phyloP scores from a whole-genome alignment of 2,888 invertebrate genomes.

The Pollenia amentaria region DNA sequence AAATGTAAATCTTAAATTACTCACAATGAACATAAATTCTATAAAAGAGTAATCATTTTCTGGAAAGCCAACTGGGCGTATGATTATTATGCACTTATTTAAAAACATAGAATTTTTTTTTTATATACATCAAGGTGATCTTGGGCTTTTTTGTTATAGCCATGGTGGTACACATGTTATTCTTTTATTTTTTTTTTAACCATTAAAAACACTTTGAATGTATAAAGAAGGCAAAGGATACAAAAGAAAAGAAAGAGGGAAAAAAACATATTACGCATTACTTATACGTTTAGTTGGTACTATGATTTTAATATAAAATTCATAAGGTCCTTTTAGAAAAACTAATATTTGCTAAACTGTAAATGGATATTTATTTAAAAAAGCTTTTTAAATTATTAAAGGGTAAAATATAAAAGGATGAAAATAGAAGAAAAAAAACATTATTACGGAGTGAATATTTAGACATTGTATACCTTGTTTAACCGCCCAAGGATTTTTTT shows the following conservation, averaged over 20 bases:
- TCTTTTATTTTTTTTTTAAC: too few relatives aligned
- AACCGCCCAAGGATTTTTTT: conserved; percentile 29
- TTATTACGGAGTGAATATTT: conserved; percentile 41
- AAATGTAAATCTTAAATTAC: background rate
- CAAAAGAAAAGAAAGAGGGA: background rate
- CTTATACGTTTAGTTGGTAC: background rate
- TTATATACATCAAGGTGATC: background rate
- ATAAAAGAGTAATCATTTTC: background rate
- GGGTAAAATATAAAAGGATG: background rate
- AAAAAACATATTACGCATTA: background rate
- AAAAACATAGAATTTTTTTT: background rate
- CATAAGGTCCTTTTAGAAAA: conserved; percentile 27
- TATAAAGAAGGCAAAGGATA: background rate
- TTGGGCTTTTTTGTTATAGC: conserved; percentile 6
- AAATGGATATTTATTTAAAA: conserved; percentile 51
- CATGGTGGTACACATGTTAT: background rate
- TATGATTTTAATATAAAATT: conserved; percentile 22
- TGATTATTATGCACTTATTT: background rate
- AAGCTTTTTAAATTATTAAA: conserved; percentile 24
- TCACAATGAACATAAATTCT: too few relatives aligned
- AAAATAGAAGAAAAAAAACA: conserved; percentile 1
- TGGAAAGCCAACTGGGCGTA: background rate
- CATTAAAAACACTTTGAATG: too few relatives aligned
- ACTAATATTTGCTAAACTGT: conserved; percentile 46
- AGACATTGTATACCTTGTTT: conserved; percentile 28